Evolutionary conservation across 2,888 invertebrate genomes (phyloP), one percentile per base, ranked within the genome.

Genomic region (Galeopsomyia nigrocyanea): DNA sequence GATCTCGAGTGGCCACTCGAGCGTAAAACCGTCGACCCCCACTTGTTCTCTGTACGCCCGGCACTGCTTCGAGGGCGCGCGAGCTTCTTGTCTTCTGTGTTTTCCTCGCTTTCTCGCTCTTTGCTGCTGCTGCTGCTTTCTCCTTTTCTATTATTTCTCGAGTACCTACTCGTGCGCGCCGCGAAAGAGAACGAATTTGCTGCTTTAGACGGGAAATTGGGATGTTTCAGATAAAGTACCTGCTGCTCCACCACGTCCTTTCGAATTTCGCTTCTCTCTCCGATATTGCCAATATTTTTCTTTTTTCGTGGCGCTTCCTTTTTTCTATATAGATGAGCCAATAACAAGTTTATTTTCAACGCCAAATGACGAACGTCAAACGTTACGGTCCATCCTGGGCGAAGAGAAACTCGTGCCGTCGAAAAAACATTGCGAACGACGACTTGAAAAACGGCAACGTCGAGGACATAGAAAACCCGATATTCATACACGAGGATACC

Each of bases 401-500:
- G 81, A 50, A 82, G 80, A 67, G 82, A 80, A 78, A 17, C 17
- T 55, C 80, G 79, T 60, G 79, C 81, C 74, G 62, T 77, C 77
- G 78, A 6, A 79, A 82, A 72, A 80, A 81, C 68, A 78, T 79
- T 46, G 79, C 76, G 67, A 82, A 82, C 74, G 83, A 79, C 72
- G 80, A 78, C 76, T 71, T 75, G 22, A 68, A 57, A 39, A 74
- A 75, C 66, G 75, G 76, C 64, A 55, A 76, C 77, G 68, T 75
- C 65, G 62, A 22, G 21, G 72, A 76, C 79, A 77, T 83, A 19
- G 80, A 81, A 76, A 82, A 84, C 80, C 79, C 81, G 80, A 79
- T 80, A 87, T 88, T 88, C 84, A 85, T 77, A 87, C 79, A 80
- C 73, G 84, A 85, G 70, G 89, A 90, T 61, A 90, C 90, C 14